These are phyloP conservation scores for Lynx canadensis DNA, from an alignment of 2,113 vertebrate genomes.

Conservation along the genomic window DNA sequence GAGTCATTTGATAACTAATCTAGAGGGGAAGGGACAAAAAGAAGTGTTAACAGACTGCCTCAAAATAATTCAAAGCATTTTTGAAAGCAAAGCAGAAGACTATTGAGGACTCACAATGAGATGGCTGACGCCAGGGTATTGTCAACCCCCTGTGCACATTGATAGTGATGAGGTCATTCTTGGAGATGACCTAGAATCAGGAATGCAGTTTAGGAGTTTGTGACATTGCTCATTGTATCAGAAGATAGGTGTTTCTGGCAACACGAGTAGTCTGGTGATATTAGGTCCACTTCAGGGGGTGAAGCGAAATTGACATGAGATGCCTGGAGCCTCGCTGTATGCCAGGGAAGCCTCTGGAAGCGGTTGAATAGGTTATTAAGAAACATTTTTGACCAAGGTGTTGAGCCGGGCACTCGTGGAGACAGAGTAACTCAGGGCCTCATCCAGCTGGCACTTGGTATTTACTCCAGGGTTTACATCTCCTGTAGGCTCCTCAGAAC, in stretches of 20 bases:
- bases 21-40: not conserved
- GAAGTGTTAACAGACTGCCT: not conserved
- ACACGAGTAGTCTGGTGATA: not conserved
- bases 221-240: not conserved
- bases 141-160: rapidly evolving
- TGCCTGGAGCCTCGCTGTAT: not conserved
- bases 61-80: not conserved
- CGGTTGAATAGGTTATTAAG: not conserved
- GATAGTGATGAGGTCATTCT: not conserved
- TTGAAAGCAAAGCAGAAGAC: not conserved
- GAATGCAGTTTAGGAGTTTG: not conserved
- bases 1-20: not conserved
- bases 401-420: not conserved
- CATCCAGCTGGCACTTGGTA: rapidly evolving
- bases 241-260: not conserved
- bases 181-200: not conserved
- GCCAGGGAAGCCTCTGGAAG: not conserved
- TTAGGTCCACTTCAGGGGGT: not conserved
- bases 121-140: rapidly evolving
- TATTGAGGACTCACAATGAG: not conserved
- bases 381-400: not conserved
- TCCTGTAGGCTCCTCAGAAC: not conserved
- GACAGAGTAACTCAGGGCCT: not conserved
- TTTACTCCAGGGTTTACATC: not conserved
- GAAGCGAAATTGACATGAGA: not conserved